Base-by-base conservation (phyloP, 2,888 invertebrate genomes). In the Limnephilus rhombicus region DNA sequence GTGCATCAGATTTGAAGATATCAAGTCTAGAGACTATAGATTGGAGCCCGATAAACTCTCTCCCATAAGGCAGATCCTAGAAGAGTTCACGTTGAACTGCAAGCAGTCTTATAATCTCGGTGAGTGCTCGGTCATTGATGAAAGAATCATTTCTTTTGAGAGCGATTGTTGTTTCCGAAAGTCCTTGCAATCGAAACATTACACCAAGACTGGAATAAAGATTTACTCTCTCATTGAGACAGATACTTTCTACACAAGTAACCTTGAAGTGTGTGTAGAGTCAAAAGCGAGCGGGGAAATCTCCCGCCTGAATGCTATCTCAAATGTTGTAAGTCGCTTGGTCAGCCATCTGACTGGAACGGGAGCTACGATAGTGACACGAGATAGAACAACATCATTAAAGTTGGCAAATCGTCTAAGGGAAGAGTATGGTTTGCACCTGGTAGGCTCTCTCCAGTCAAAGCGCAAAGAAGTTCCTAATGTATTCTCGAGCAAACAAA, bases 131-230 rank as follows among this genome's bases (percentile, higher is more conserved):
- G 95, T 96, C 82, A 94, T 96, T 94, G 96, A 96, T 94, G 96
- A 96, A 94, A 94, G 95, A 92, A 94, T 96, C 92, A 94, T 95
- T 89, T 96, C 96, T 82, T 95, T 96, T 94, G 95, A 95, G 93
- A 96, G 96, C 37, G 95, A 96, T 92, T 96, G 96, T 93, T 95
- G 96, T 87, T 96, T 96, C 94, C 94, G 95, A 93, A 96, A 95
- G 94, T 94, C 95, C n/a, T 95, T 96, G 92, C 94, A 95, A 94
- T 95, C 95, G 93, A 96, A 96, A 94, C 94, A 95, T 37, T 92
- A 95, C 45, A 95, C 95, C 94, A 93, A 92, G 37, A 94, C 94
- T 91, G 96, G 96, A 9, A 94, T 96, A 31, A 96, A 96, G 94
- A 94, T 96, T 93, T 95, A 95, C 18, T 93, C 95, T 80, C 94